phyloP scores from a whole-genome alignment of 1,140 invertebrate species.

The Stegodyphus dumicola region DNA sequence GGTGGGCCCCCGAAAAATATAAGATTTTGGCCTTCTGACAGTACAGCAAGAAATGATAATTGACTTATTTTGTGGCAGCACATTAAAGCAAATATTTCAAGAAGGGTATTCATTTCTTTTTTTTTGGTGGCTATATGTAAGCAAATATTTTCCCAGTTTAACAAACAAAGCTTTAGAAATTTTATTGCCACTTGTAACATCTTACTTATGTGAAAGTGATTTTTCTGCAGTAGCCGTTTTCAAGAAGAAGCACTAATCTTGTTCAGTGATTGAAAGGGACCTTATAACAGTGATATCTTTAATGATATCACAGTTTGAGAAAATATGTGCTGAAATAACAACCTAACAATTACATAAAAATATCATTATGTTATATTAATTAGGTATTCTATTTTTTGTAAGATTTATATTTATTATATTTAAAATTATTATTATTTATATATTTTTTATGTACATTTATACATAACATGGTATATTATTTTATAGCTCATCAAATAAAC shows the following conservation, averaged over 20 bases:
- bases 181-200: background rate
- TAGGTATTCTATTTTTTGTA: background rate
- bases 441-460: background rate
- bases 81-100: background rate
- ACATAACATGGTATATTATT: background rate
- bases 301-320: background rate
- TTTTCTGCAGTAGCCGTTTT: background rate
- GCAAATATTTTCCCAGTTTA: background rate
- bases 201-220: background rate
- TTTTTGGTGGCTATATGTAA: background rate
- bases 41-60: background rate
- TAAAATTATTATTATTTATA: background rate
- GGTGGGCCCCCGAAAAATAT: too few species aligned
- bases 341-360: background rate
- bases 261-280: background rate
- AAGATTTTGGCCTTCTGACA: background rate
- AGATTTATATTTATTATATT: background rate
- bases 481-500: background rate
- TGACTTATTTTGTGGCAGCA: background rate
- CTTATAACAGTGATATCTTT: background rate
- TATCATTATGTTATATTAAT: background rate
- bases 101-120: too few species aligned
- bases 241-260: background rate
- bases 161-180: background rate
- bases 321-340: background rate